A percentile compares a stretch with the other conserved stretches of the same genome.
Evolutionary conservation across 2,113 vertebrate species (phyloP).

Genomic region (Nanorana parkeri): DNA sequence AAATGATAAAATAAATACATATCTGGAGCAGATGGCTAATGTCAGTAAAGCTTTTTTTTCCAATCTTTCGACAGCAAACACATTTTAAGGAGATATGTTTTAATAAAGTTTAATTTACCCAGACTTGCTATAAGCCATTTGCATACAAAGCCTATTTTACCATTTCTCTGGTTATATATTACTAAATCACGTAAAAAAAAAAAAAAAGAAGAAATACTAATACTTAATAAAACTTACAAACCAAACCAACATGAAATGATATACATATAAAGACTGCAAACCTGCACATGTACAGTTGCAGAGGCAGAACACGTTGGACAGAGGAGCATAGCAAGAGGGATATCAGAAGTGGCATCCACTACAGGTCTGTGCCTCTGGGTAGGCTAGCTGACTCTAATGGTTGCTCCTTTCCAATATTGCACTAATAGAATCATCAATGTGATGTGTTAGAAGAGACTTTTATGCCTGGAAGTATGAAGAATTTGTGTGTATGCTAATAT

Average conservation of each 20-base stretch:
- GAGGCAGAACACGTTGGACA: no score
- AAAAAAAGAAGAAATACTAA: not conserved
- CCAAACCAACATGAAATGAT: no score
- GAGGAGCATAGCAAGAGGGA: no score
- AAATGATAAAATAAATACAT: slow-evolving; percentile 54
- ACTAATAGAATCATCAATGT: no score
- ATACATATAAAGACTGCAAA: not conserved
- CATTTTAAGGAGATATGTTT: slow-evolving; percentile 56
- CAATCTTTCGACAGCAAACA: slow-evolving; percentile 30
- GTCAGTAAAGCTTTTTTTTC: not conserved
- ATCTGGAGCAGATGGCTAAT: slow-evolving; percentile 52
- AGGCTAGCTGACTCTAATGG: no score
- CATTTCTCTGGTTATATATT: not conserved
- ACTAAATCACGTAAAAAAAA: slow-evolving; percentile 9
- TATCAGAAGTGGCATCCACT: no score
- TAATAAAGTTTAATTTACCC: slow-evolving; percentile 55
- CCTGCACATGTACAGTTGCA: not conserved
- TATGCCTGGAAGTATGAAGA: no score
- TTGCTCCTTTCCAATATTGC: no score
- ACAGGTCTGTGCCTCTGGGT: no score
- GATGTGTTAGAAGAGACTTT: no score
- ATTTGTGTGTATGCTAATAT: no score
- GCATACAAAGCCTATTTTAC: slow-evolving; percentile 14
- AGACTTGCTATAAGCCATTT: slow-evolving; percentile 35
- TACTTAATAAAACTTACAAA: no score